These are phyloP conservation scores for Aplochiton taeniatus DNA, from an alignment of 2,797 vertebrate species.

Conservation along the genomic window DNA sequence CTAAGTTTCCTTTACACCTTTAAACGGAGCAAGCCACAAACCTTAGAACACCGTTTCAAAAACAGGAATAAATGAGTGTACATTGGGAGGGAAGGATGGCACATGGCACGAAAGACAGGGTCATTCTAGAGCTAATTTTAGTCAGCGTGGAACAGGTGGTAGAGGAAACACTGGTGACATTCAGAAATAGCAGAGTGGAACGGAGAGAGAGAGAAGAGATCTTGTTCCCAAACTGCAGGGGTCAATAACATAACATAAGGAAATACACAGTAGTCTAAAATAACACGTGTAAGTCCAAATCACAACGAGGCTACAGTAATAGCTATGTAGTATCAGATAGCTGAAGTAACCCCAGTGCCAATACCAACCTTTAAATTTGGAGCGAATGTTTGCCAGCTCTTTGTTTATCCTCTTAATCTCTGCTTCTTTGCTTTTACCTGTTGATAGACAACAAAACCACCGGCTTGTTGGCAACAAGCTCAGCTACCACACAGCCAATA, in stretches of 20 bases:
- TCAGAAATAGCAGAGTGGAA: not conserved
- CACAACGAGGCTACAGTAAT: not conserved
- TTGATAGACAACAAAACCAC: constrained; percentile 20
- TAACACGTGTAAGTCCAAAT: too few species aligned
- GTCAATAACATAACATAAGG: too few species aligned
- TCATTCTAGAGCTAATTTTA: constrained; percentile 52
- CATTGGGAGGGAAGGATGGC: constrained; percentile 1
- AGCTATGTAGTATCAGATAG: too few species aligned
- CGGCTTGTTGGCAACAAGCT: not conserved
- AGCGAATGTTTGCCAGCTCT: constrained; percentile 90
- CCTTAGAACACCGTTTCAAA: too few species aligned
- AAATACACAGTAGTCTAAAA: too few species aligned
- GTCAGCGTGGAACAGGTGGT: constrained; percentile 50
- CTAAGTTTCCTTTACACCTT: too few species aligned
- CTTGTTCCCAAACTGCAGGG: too few species aligned
- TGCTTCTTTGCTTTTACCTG: constrained; percentile 92
- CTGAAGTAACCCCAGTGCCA: not conserved
- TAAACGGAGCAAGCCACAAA: too few species aligned
- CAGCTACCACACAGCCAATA: too few species aligned
- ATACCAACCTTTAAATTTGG: constrained; percentile 86
- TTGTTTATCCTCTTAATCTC: constrained; percentile 92
- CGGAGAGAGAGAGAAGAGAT: not conserved
- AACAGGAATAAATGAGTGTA: not conserved
- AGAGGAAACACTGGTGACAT: constrained; percentile 31
- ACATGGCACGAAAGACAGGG: constrained; percentile 1